Percentiles rank a stretch among this genome's conserved stretches.
These are phyloP conservation scores for Plebejus anna DNA, from an alignment of 2,888 invertebrate genomes.

Conservation along the genomic window DNA sequence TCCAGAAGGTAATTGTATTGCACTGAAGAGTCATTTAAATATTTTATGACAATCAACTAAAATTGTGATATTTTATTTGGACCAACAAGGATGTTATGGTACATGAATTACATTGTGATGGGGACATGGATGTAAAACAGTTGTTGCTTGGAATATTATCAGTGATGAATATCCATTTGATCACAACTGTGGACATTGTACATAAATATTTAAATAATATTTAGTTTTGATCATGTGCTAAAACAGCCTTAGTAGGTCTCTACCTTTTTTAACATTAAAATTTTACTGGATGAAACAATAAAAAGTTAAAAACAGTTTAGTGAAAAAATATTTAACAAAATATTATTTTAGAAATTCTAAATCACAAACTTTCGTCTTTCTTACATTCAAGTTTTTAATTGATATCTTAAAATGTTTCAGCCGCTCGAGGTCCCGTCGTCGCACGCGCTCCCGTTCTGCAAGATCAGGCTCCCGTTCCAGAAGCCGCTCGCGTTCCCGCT, in stretches of 20 bases:
- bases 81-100: neutral
- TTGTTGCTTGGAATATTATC: neutral
- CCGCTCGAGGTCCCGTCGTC: slow-evolving; percentile 82
- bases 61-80: neutral
- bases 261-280: neutral
- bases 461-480: slow-evolving; percentile 73
- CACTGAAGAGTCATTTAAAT: slow-evolving; percentile 17
- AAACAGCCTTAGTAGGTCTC: neutral
- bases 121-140: neutral
- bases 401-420: slow-evolving; percentile 49
- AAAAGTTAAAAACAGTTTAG: neutral
- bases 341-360: slow-evolving; percentile 11
- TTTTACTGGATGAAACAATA: neutral
- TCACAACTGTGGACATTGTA: too few relatives aligned
- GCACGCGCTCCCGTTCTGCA: slow-evolving; percentile 81
- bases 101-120: neutral
- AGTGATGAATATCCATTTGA: neutral
- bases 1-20: slow-evolving; percentile 20
- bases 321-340: neutral
- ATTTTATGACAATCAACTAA: neutral
- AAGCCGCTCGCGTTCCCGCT: slow-evolving; percentile 72
- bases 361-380: neutral
- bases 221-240: neutral
- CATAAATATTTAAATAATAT: too few relatives aligned
- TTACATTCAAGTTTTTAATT: neutral